Evolutionary conservation across 2,797 vertebrate genomes (phyloP), one percentile per base, ranked within the genome.

Genomic region (Carduelis carduelis): DNA sequence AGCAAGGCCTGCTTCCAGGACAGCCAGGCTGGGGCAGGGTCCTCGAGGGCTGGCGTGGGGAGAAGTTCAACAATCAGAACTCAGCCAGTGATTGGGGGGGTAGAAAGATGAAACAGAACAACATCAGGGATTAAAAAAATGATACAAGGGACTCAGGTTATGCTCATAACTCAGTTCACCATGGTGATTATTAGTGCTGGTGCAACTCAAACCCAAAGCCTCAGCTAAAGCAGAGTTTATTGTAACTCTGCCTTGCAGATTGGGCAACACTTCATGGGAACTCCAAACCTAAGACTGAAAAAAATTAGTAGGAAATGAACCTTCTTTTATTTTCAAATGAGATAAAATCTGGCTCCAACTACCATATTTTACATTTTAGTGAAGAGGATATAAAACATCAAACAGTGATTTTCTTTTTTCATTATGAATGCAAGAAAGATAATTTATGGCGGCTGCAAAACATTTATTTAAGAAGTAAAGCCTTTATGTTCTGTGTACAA

Each of bases 1-100:
- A 98, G 97, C 64, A 83, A 97, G 97, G 97, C 92, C 97, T 92
- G 94, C 93, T 97, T 98, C 97, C 97, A 97, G 96, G 91, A 97
- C 92, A 94, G 97, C 96, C 75, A 93, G 10, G 41, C 68, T 66
- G 87, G 96, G 87, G 87, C 95, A 92, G 92, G 95, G 96, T 93
- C 96, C 94, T 87, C 41, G 9, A 91, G 92, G 91, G 94, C 71
- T 53, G 85, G 60, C 4, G 18, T 0, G 6, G 63, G 61, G 85
- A 60, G 60, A 85, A 90, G 83, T 60, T 83, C 72, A 85, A 57
- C 69, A 43, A 52, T 16, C 39, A 35, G 4, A 18, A 46, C n/a
- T 50, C 34, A 52, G 63, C 46, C 76, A 35, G 76, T 1, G 60
- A 55, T 0, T 18, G 4, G 72, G 68, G 68, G 26, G 69, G 6